phyloP scores from a whole-genome alignment of 2,113 vertebrate genomes.

The Melospiza georgiana region DNA sequence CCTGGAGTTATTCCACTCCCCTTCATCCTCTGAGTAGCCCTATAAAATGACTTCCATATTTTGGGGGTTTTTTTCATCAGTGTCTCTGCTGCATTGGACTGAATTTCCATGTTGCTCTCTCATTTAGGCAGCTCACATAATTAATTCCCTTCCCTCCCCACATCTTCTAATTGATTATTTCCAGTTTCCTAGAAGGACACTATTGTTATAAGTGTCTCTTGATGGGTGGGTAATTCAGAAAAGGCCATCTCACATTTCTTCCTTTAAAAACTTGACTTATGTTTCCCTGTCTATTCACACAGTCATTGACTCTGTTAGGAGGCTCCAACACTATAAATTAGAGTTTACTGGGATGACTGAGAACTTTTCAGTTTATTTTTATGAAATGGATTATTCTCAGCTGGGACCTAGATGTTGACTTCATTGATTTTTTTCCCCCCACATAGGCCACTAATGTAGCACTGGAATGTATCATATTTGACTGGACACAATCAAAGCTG shows the following conservation, averaged over 20 bases:
- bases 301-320: neutral
- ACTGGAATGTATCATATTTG: slow-evolving; percentile 18
- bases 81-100: neutral
- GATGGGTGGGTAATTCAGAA: neutral
- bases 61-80: neutral
- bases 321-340: slow-evolving; percentile 6
- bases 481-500: slow-evolving; percentile 31
- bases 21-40: neutral
- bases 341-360: neutral
- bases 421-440: neutral
- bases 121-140: neutral
- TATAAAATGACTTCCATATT: neutral
- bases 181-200: neutral
- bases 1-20: neutral
- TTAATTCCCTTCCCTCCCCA: neutral
- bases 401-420: slow-evolving; percentile 20
- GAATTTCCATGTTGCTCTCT: neutral
- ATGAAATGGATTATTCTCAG: slow-evolving; percentile 36
- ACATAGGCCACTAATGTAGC: neutral
- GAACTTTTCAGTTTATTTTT: slow-evolving; percentile 39
- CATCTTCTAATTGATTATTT: neutral
- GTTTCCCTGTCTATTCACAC: neutral
- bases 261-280: slow-evolving; percentile 2
- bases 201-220: neutral
- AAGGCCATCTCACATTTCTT: neutral